Percentiles rank a stretch among this genome's conserved stretches.
These are phyloP conservation scores for Mixornis gularis DNA, from an alignment of 2,113 vertebrate genomes.

Conservation along the genomic window DNA sequence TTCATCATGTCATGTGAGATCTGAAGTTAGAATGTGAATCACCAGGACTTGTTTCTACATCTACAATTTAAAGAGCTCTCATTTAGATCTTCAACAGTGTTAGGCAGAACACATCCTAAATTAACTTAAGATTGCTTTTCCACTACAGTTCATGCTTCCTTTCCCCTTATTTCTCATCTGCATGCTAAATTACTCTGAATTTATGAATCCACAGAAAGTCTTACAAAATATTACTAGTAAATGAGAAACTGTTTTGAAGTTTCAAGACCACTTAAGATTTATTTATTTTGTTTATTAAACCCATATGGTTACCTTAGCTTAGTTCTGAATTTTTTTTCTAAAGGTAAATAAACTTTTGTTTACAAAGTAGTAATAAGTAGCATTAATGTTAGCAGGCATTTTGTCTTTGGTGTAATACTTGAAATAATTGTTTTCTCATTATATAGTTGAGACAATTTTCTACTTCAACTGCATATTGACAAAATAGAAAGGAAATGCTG, in stretches of 20 bases:
- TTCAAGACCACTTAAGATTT: background rate
- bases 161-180: background rate
- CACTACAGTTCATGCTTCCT: background rate
- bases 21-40: conserved; percentile 14
- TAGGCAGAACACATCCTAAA: background rate
- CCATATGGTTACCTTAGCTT: background rate
- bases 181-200: background rate
- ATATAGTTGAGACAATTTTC: background rate
- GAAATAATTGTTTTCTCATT: background rate
- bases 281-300: background rate
- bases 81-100: background rate
- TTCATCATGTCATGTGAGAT: background rate
- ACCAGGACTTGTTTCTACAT: background rate
- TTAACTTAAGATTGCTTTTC: background rate
- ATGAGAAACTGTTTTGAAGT: background rate
- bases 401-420: background rate
- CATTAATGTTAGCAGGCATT: background rate
- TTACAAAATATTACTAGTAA: background rate
- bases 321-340: background rate
- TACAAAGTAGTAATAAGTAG: background rate
- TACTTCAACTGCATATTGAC: background rate
- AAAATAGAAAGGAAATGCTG: background rate
- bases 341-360: background rate
- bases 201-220: background rate
- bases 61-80: background rate